Conservation (phyloP, 1,140 invertebrate species). For the Hycleus cichorii region DNA sequence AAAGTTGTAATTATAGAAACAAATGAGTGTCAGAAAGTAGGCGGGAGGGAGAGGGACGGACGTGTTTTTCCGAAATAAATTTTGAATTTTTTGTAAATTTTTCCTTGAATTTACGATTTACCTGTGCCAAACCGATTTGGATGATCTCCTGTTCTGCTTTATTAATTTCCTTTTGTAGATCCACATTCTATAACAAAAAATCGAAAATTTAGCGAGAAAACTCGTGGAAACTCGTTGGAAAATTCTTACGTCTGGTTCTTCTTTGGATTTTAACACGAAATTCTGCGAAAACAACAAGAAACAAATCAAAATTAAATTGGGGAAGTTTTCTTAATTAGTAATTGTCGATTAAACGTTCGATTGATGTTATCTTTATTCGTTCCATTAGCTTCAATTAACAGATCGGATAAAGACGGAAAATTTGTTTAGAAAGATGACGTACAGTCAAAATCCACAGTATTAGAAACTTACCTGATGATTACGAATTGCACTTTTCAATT, state of each 20-base stretch:
- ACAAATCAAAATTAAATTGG: slow-evolving; percentile 6
- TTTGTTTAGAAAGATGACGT: slow-evolving; percentile 14
- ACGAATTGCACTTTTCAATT: slow-evolving; percentile 58
- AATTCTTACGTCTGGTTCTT: slow-evolving; percentile 52
- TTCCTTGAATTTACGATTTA: slow-evolving; percentile 28
- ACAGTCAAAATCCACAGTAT: slow-evolving; percentile 11
- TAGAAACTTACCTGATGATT: slow-evolving; percentile 55
- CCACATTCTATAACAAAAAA: slow-evolving; percentile 25
- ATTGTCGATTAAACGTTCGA: not conserved
- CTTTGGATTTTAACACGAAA: slow-evolving; percentile 49
- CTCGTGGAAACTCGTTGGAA: not conserved
- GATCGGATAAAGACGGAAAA: not conserved
- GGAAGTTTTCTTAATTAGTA: not conserved
- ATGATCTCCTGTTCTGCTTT: slow-evolving; percentile 49
- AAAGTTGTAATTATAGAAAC: not conserved
- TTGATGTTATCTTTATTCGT: not conserved
- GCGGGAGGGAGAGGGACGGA: no score
- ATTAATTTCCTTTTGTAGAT: slow-evolving; percentile 45
- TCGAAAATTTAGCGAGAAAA: slow-evolving; percentile 9
- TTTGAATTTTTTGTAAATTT: not conserved
- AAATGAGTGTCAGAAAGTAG: not conserved
- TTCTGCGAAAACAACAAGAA: slow-evolving; percentile 39
- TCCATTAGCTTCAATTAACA: not conserved
- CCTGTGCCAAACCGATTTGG: slow-evolving; percentile 47
- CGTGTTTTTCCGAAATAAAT: not conserved